Base-by-base conservation (phyloP, 2,888 invertebrate genomes). In the Laspeyria flexula region DNA sequence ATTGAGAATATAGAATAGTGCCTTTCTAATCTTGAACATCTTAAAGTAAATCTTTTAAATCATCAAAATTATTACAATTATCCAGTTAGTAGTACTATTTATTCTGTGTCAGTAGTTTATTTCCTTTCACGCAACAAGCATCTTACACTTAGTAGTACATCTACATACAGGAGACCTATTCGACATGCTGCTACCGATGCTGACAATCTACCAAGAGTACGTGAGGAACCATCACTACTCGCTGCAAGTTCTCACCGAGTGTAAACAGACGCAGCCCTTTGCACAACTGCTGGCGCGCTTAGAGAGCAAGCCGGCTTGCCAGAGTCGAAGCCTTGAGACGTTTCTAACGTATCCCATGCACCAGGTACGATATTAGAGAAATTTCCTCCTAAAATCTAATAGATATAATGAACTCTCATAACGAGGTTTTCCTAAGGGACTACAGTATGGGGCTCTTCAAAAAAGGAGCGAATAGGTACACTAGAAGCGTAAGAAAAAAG, bases 301-400 rank as follows among this genome's bases (percentile, higher is more conserved):
- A 56, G 98, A 98, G 88, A 96, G 96, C 81, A 98, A 98, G 83
- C 94, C 97, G 0, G 94, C 96, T 0, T 97, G 97, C 75, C 97
- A 97, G 79, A 96, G 97, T 13, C 93, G 97, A 43, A 96, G 97
- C 2, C 85, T 98, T 65, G 98, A 98, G 88, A 97, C 96, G 1
- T 98, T 98, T 83, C 93, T 98, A 53, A 98, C 97, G 1, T 98
- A 97, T 87, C 98, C 98, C 12, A 98, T 98, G 98, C 97, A 97
- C 89, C 98, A 98, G 95, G 81, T 79, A 57, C 18, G 2, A 5
- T 18, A 18, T n/a, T n/a, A n/a, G n/a, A n/a, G n/a, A n/a, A n/a
- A n/a, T n/a, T n/a, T n/a, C n/a, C n/a, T n/a, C n/a, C n/a, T n/a
- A n/a, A n/a, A n/a, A n/a, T n/a, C n/a, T n/a, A n/a, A n/a, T n/a